Evolutionary conservation across 2,888 invertebrate genomes (phyloP).

Genomic region (Phragmatobia fuliginosa): DNA sequence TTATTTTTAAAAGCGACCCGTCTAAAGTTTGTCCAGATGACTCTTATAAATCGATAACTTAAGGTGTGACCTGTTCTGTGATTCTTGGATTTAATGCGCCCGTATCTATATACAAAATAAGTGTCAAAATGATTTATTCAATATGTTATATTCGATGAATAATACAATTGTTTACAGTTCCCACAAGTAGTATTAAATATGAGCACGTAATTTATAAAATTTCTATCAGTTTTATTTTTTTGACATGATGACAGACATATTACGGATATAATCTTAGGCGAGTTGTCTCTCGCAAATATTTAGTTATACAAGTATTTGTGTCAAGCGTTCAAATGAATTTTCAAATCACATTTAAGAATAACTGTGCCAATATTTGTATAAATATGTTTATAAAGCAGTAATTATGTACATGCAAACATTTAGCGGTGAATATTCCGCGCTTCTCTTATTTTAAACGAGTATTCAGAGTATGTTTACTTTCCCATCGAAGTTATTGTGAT

Average conservation of each 20-base stretch:
- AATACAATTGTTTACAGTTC: slow-evolving; percentile 17
- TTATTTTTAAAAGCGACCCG: slow-evolving; percentile 75
- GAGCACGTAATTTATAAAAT: neutral
- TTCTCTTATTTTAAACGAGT: slow-evolving; percentile 25
- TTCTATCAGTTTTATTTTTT: slow-evolving; percentile 1
- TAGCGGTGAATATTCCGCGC: slow-evolving; percentile 20
- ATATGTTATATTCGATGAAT: neutral
- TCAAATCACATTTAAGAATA: slow-evolving; percentile 14
- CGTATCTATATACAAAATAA: slow-evolving; percentile 37
- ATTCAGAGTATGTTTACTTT: slow-evolving; percentile 68
- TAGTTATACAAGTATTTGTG: slow-evolving; percentile 20
- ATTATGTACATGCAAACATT: slow-evolving; percentile 57
- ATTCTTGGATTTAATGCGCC: slow-evolving; percentile 49
- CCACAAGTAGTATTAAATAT: slow-evolving; percentile 4
- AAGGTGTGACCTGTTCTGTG: slow-evolving; percentile 51
- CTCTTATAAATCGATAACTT: slow-evolving; percentile 62
- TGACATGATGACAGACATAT: neutral
- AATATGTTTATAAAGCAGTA: slow-evolving; percentile 34
- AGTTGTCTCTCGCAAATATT: slow-evolving; percentile 20
- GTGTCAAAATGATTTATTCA: slow-evolving; percentile 26
- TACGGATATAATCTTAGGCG: slow-evolving; percentile 24
- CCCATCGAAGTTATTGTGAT: slow-evolving; percentile 76
- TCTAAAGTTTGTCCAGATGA: slow-evolving; percentile 77
- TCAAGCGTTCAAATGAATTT: slow-evolving; percentile 19
- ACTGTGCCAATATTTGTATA: slow-evolving; percentile 15